Percentiles rank a stretch among this genome's conserved stretches.
Conservation (phyloP, 2,113 vertebrate species). For the Peromyscus leucopus region DNA sequence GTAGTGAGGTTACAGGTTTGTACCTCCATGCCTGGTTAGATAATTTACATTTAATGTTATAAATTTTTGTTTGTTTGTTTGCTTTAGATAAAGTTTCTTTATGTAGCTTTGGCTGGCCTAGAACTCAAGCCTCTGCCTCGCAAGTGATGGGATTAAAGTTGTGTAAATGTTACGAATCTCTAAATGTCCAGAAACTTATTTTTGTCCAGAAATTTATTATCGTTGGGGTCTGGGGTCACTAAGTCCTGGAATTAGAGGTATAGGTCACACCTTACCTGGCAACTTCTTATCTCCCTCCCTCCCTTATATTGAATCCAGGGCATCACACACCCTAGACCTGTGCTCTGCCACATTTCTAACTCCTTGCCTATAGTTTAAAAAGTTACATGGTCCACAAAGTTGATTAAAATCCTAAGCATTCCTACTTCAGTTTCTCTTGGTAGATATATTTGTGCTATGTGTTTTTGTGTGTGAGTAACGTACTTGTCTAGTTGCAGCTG, state of each 20-base stretch:
- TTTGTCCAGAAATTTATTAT: background rate
- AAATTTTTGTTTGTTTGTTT: background rate
- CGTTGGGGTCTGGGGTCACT: background rate
- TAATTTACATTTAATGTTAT: background rate
- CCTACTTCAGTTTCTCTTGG: background rate
- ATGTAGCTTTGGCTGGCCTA: background rate
- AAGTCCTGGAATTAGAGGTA: background rate
- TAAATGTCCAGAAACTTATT: background rate
- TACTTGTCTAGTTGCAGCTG: background rate
- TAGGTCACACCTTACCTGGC: background rate
- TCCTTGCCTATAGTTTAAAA: constrained; percentile 9
- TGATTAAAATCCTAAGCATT: background rate
- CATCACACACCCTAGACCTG: background rate
- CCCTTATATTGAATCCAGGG: background rate
- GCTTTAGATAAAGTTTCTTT: background rate
- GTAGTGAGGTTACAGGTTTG: background rate
- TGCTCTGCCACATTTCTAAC: background rate
- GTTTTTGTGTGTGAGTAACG: constrained; percentile 22
- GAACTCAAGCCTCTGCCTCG: background rate
- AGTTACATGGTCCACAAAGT: background rate
- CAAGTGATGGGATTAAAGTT: background rate
- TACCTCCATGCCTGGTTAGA: background rate
- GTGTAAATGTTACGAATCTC: background rate
- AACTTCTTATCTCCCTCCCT: background rate
- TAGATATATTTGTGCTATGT: background rate